A percentile compares a stretch with the other conserved stretches of the same genome.
phyloP scores from a whole-genome alignment of 2,888 invertebrate species.

The Empis livida region DNA sequence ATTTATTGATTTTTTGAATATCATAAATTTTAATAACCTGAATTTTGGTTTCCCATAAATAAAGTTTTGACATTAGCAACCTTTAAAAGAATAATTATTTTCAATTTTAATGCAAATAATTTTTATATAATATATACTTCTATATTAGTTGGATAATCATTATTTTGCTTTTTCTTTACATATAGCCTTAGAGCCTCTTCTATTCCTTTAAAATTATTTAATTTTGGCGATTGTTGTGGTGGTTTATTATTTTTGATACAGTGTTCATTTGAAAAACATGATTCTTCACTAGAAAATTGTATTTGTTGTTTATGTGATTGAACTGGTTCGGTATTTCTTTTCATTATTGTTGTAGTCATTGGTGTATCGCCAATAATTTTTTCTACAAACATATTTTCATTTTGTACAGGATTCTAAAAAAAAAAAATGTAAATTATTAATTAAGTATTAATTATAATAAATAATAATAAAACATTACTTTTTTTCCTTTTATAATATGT shows the following conservation, averaged over 20 bases:
- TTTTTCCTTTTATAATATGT: neutral
- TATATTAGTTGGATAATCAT: neutral
- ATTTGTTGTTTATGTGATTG: neutral
- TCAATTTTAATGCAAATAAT: too few species aligned
- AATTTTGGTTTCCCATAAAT: neutral
- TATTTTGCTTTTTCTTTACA: neutral
- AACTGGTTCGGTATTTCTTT: neutral
- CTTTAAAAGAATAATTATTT: neutral
- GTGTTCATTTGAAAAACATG: too few species aligned
- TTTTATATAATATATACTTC: neutral
- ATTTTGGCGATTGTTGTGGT: neutral
- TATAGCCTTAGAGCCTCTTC: neutral
- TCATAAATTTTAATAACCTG: too few species aligned
- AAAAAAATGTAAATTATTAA: too few species aligned
- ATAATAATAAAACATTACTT: neutral
- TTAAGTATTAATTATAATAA: too few species aligned
- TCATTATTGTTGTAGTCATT: neutral
- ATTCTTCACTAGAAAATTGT: neutral
- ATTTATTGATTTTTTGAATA: too few species aligned
- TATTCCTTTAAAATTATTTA: neutral
- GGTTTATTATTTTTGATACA: too few species aligned
- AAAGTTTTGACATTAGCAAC: neutral
- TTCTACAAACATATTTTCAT: slow-evolving; percentile 3
- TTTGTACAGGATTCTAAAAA: neutral
- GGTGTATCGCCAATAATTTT: slow-evolving; percentile 7